Evolutionary conservation across 2,797 vertebrate genomes (phyloP), one percentile per base, ranked within the genome.

Genomic region (Hipposideros larvatus): DNA sequence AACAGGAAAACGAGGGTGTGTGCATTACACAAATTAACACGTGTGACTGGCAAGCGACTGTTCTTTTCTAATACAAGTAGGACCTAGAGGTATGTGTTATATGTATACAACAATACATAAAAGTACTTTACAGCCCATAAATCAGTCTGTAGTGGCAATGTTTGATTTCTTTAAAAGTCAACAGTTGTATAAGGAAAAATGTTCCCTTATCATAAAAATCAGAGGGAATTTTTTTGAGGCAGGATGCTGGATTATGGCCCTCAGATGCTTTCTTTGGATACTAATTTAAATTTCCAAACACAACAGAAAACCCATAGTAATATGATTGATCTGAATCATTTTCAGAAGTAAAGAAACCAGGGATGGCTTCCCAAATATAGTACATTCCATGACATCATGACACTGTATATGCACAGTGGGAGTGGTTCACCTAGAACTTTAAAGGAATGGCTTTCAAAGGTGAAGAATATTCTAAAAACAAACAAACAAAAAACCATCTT

Each of bases 231-330:
- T 51, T 51, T 51, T 51, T 51, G 13, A 83, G 31, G 22, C 19
- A 55, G 11, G 53, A 75, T 71, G 26, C 37, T 75, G 18, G 48
- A 19, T 51, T 51, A 74, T 2, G 11, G 66, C 4, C 6, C 31
- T 43, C 28, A 37, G 65, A 90, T 75, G n/a, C 13, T 77, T 91
- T 90, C 26, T 74, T 95, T 41, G 26, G 15, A 37, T 43, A 31
- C 11, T 16, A 70, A 94, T 77, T 87, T 90, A 53, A 82, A 86
- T 90, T 92, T 74, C 14, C 90, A 90, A 90, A 71, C 43, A 95
- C 31, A 70, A 57, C 55, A 87, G 61, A 66, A 86, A 90, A 80
- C 8, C n/a, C 31, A 70, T 6, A 41, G 21, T 31, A 79, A 53
- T 66, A 4, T 6, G 41, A 80, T 15, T 22, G 2, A 68, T n/a